Evolutionary conservation across 2,888 invertebrate species (phyloP), one percentile per base, ranked within the genome.

Genomic region (Cryptus viduatorius): DNA sequence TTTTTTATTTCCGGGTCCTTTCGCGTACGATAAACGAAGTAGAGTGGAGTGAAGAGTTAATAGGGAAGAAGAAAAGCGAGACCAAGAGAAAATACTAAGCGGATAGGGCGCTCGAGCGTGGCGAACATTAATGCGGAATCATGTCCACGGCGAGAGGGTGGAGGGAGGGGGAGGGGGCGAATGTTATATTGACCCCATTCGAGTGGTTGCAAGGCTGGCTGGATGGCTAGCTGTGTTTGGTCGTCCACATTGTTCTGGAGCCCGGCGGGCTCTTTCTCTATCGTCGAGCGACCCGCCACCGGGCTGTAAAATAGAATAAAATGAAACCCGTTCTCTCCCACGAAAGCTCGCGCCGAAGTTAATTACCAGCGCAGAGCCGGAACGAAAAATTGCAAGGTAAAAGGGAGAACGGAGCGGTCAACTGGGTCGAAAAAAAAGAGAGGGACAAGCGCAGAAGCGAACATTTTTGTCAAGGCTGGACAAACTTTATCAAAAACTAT

Each of bases 101-200:
- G 61, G 46, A 61, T 29, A 10, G 29, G 31, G 29, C 50, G 48
- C 50, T 64, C 48, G 19, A 76, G 50, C 50, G 53, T 76, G 37
- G 61, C 14, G 61, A 71, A 78, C 78, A 78, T 69, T 78, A 78
- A 78, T 78, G 78, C 78, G 59, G 61, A 78, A 78, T 78, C 78
- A 78, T 78, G 78, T 59, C 69, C 65, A 76, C 31, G 61, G 37
- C 37, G 48, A 19, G 59, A 24, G 61, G 14, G 29, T 5, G 14
- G 12, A 3, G 10, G 19, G 24, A 44, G 1, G 67, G 29, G 29
- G 29, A 14, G 61, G 29, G 29, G 29, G 4, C 31, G 29, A 16
- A 56, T 46, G 67, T 77, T 77, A 77, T 56, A 77, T 77, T 78
- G 46, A 78, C 78, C 78, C 42, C 78, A 78, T 78, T 78, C 59